Percentiles rank a stretch among this genome's conserved stretches.
These are phyloP conservation scores for Halocaridina rubra DNA, from an alignment of 2,888 invertebrate genomes.

Conservation along the genomic window DNA sequence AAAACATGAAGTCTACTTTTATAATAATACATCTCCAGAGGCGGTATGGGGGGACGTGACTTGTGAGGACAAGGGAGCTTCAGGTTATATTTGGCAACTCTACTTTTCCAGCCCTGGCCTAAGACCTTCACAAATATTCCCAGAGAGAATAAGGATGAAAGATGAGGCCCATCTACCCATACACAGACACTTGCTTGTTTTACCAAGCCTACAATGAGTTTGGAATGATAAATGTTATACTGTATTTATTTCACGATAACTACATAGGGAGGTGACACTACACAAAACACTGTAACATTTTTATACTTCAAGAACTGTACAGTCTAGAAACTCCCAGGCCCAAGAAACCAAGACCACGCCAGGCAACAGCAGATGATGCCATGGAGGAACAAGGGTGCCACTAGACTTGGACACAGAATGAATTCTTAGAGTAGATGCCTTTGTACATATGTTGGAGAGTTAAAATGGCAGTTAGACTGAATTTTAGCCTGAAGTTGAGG, in stretches of 20 bases:
- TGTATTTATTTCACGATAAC: constrained; percentile 44
- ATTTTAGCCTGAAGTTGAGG: constrained; percentile 43
- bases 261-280: constrained; percentile 1
- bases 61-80: constrained; percentile 18
- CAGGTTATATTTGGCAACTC: constrained; percentile 23
- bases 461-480: constrained; percentile 48
- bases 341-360: constrained; percentile 1
- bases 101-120: constrained; percentile 5
- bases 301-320: constrained; percentile 20
- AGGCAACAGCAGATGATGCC: constrained; percentile 20
- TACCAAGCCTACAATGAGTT: constrained; percentile 37
- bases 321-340: constrained; percentile 21
- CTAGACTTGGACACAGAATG: constrained; percentile 14
- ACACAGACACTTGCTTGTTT: constrained; percentile 26
- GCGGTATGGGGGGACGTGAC: constrained; percentile 16
- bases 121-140: constrained; percentile 38
- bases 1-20: constrained; percentile 41
- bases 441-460: constrained; percentile 53
- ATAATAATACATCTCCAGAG: constrained; percentile 16
- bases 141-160: constrained; percentile 28
- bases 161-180: constrained; percentile 2
- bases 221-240: constrained; percentile 54
- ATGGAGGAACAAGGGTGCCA: constrained; percentile 17
- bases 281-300: not conserved
- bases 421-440: constrained; percentile 48